Percentiles rank a stretch among this genome's conserved stretches.
Evolutionary conservation across 2,797 vertebrate species (phyloP).

Genomic region (Thripadectes ignobilis): DNA sequence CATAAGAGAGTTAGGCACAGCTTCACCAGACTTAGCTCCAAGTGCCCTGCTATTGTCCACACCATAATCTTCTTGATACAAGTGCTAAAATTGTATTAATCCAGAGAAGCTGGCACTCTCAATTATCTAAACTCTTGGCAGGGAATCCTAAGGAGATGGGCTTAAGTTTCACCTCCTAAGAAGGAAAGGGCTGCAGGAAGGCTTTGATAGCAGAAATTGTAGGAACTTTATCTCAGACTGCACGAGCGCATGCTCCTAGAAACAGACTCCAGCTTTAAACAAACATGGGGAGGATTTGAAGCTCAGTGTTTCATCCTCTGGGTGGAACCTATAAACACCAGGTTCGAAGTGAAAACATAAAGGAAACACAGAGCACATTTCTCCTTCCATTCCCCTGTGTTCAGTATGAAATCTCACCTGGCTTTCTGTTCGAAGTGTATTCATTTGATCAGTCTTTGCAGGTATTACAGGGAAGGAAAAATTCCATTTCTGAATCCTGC

Average conservation of each 20-base stretch:
- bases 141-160: not conserved
- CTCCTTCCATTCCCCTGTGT: not conserved
- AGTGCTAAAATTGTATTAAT: not conserved
- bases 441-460: not conserved
- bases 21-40: not conserved
- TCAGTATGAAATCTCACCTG: not conserved
- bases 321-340: not conserved
- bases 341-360: not conserved
- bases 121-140: conserved; percentile 3
- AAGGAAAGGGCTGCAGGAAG: conserved; percentile 1
- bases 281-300: conserved; percentile 20
- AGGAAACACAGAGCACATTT: not conserved
- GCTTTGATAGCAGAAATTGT: not conserved
- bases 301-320: not conserved
- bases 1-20: rapidly evolving
- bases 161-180: conserved; percentile 14
- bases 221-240: not conserved
- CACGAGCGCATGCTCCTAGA: not conserved
- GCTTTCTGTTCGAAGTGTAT: not conserved
- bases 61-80: not conserved
- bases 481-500: not conserved
- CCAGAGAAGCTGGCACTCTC: not conserved
- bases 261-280: not conserved
- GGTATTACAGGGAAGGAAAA: not conserved
- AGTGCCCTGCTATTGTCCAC: not conserved